Evolutionary conservation across 2,888 invertebrate species (phyloP), one percentile per base, ranked within the genome.

Genomic region (Gastracanthus pulcherrimus): DNA sequence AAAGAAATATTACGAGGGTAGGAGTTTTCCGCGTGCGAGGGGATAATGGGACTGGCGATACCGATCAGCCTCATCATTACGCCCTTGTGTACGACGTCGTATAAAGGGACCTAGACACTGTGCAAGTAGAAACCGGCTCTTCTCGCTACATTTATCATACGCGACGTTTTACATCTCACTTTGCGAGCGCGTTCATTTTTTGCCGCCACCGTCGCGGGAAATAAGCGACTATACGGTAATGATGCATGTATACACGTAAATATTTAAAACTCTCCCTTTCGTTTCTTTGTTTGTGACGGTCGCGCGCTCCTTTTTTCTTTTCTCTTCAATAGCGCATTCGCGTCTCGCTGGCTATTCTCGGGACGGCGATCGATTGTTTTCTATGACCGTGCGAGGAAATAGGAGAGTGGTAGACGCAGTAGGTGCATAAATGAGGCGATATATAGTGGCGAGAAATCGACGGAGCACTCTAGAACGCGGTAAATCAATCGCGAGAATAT

Each of bases 401-500:
- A n/a, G n/a, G n/a, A n/a, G n/a, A n/a, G n/a, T n/a, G n/a, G n/a
- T n/a, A n/a, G n/a, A n/a, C n/a, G n/a, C n/a, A 72, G 19, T 41
- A 45, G 26, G 29, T 38, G 41, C 60, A 45, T 11, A 1, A 60
- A 41, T 26, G 13, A 48, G 36, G n/a, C 67, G 60, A 26, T 26
- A n/a, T n/a, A n/a, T n/a, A n/a, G n/a, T n/a, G n/a, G n/a, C n/a
- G n/a, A n/a, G n/a, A n/a, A n/a, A n/a, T n/a, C n/a, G 60, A 34
- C n/a, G n/a, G 36, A 19, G 38, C 19, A 19, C 31, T 67, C 55
- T 45, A 7, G 23, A 31, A 34, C 26, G 60, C 51, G 51, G 23
- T 41, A 71, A 48, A 64, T 77, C 77, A 71, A 77, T 77, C 51
- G 77, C 51, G 64, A 77, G 70, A 70, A 70, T 55, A 23, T 55